A percentile compares a stretch with the other conserved stretches of the same genome.
Conservation (phyloP, 2,113 vertebrate genomes). For the Cavia porcellus region DNA sequence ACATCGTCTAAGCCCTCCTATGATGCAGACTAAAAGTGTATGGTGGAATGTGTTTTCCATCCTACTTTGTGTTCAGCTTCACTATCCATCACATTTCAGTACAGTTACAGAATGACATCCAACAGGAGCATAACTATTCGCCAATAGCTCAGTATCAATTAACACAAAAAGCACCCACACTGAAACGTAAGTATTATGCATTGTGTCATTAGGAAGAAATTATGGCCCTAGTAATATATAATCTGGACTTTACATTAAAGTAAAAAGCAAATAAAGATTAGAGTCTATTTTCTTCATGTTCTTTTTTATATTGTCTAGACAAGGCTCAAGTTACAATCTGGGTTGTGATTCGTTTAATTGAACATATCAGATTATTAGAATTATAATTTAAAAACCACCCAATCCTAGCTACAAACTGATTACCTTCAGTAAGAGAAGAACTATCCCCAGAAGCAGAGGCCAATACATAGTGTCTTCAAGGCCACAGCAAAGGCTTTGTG, state of each 20-base stretch:
- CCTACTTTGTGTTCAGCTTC: background rate
- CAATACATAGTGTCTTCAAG: background rate
- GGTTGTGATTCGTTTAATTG: background rate
- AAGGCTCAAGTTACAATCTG: background rate
- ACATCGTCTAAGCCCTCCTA: background rate
- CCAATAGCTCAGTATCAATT: background rate
- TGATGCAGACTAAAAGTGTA: background rate
- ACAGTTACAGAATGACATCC: background rate
- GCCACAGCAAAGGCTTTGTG: background rate
- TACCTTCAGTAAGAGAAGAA: background rate
- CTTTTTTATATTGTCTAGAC: background rate
- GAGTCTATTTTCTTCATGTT: conserved; percentile 4
- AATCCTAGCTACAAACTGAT: conserved; percentile 24
- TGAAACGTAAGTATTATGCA: background rate
- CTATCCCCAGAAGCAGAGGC: background rate
- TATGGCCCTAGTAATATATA: background rate
- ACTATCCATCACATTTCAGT: background rate
- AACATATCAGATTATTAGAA: background rate
- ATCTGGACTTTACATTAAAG: background rate
- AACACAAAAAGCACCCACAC: background rate
- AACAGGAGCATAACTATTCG: background rate
- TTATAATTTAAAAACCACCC: background rate
- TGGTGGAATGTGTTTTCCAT: background rate
- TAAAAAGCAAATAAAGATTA: background rate
- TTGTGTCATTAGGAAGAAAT: conserved; percentile 40